These are phyloP conservation scores for Tetrapedia diversipes DNA, from an alignment of 2,888 invertebrate species.

Conservation along the genomic window DNA sequence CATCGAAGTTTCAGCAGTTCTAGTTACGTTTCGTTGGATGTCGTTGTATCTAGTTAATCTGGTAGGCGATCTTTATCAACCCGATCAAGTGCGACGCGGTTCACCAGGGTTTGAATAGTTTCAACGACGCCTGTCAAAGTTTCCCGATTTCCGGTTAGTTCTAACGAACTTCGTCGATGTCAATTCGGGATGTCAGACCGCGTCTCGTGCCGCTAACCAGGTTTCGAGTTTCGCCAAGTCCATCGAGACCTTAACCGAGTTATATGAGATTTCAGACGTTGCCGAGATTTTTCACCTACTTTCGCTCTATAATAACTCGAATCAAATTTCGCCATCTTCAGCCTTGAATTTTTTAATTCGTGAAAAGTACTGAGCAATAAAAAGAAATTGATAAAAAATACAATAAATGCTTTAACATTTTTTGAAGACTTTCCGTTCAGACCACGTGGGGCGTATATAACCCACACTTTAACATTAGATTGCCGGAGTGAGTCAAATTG, in stretches of 20 bases:
- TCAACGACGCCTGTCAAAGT: conserved; percentile 10
- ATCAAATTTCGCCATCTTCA: background rate
- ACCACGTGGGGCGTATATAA: too few relatives aligned
- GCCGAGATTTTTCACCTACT: background rate
- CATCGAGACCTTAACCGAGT: conserved; percentile 3
- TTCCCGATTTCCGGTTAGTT: conserved; percentile 20
- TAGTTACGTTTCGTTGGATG: background rate
- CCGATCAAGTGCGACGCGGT: background rate
- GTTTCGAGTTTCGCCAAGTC: conserved; percentile 26
- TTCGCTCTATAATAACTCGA: too few relatives aligned
- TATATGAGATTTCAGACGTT: background rate
- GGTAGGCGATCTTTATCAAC: background rate
- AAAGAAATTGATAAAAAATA: too few relatives aligned
- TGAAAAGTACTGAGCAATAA: too few relatives aligned
- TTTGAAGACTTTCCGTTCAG: too few relatives aligned
- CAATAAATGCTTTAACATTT: too few relatives aligned
- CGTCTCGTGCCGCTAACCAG: conserved; percentile 11
- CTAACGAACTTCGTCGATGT: conserved; percentile 9
- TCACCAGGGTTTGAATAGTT: conserved; percentile 1
- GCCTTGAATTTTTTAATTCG: background rate
- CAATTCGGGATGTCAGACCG: conserved; percentile 7
- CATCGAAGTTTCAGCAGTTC: background rate
- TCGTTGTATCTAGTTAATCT: background rate
- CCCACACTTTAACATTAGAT: too few relatives aligned
- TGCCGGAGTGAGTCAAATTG: too few relatives aligned